Percentiles rank a stretch among this genome's conserved stretches.
Evolutionary conservation across 35 echinoderm and acorn worm species (phyloP).

Genomic region (Lytechinus pictus): DNA sequence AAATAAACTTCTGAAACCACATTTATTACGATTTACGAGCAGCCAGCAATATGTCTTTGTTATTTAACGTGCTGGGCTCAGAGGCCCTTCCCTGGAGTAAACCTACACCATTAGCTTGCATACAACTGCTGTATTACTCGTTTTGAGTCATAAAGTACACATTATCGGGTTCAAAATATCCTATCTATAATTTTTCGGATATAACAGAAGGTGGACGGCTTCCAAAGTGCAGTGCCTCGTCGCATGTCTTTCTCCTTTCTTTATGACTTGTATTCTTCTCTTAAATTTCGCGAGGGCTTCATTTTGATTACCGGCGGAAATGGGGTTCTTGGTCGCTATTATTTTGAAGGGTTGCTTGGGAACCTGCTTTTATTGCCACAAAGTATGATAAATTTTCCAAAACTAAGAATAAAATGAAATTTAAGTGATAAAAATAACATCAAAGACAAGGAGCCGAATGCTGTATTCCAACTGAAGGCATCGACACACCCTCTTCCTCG

Average conservation of each 20-base stretch:
- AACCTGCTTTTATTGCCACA: not conserved
- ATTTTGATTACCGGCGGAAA: constrained; percentile 26
- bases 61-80: not conserved
- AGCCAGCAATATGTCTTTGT: not conserved
- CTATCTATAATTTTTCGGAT: constrained; percentile 26
- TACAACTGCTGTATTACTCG: constrained; percentile 15
- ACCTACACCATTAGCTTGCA: not conserved
- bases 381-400: constrained; percentile 6
- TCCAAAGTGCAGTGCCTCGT: constrained; percentile 30
- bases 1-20: constrained; percentile 43
- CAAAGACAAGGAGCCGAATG: not conserved
- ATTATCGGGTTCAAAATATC: constrained; percentile 43
- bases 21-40: constrained; percentile 36
- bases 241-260: not conserved
- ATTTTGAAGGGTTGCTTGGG: constrained; percentile 23
- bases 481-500: not conserved
- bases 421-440: not conserved
- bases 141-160: constrained; percentile 35
- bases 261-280: not conserved
- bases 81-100: not conserved
- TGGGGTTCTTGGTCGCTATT: constrained; percentile 15
- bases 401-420: not conserved
- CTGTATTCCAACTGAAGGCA: not conserved
- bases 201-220: not conserved
- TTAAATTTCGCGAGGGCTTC: not conserved